Evolutionary conservation across 2,888 invertebrate species (phyloP), one percentile per base, ranked within the genome.

Genomic region (Xestoiulus laeticollis): DNA sequence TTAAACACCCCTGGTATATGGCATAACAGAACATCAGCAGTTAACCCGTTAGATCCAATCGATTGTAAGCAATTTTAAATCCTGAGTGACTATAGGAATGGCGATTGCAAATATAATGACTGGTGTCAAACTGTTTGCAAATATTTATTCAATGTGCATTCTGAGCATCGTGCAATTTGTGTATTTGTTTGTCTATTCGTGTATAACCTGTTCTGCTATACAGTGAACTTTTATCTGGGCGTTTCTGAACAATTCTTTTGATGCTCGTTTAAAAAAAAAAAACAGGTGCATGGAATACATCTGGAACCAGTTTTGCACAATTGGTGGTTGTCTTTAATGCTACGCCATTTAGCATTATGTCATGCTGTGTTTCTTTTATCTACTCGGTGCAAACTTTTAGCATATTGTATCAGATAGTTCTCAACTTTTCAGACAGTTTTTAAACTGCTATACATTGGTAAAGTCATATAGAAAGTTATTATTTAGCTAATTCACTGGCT

Each of bases 181-280:
- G 22, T n/a, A 68, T 68, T 68, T 68, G 59, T 68, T 68, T 68
- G 59, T 68, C 59, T 10, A 22, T 8, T 68, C 22, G 22, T 22
- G 3, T 68, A 68, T 68, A 68, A 68, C 22, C 59, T 22, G 59
- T 68, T 68, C 53, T 59, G 1, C 53, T n/a, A 19, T 19, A 59
- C 53, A 59, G 53, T 59, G 53, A 59, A 59, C 53, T 59, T n/a
- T 59, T 59, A 59, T 59, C 53, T 59, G 53, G 53, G 53, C 53
- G 53, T 59, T n/a, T 59, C 53, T 59, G 53, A 59, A 59, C n/a
- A 4, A n/a, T 5, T 5, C 48, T 14, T n/a, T 48, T 48, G 48
- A 48, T 48, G 48, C 12, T 48, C 8, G 48, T 48, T 48, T n/a
- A n/a, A n/a, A n/a, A 48, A 6, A 19, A 59, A 59, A 59, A 59